Percentiles rank a stretch among this genome's conserved stretches.
Evolutionary conservation across 2,888 invertebrate genomes (phyloP).

Genomic region (Isoperla grammatica): DNA sequence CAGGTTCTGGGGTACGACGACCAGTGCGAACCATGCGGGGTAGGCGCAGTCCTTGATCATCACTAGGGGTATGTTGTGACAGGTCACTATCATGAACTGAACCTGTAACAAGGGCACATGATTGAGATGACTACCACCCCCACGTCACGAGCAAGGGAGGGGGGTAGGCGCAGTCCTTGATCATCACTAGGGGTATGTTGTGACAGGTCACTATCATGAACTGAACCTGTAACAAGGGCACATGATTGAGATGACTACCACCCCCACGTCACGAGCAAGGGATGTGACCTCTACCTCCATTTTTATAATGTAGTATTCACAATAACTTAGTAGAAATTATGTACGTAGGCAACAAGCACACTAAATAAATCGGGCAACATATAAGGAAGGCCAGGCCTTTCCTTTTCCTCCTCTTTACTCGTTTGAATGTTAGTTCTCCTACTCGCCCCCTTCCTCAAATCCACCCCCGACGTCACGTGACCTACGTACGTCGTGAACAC

Average conservation of each 20-base stretch:
- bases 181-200: conserved; percentile 46
- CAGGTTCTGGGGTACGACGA: conserved; percentile 58
- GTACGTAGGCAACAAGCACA: too few species aligned
- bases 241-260: too few species aligned
- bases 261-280: too few species aligned
- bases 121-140: conserved; percentile 49
- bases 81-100: conserved; percentile 57
- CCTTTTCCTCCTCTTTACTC: too few species aligned
- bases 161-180: conserved; percentile 54
- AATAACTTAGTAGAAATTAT: too few species aligned
- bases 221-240: conserved; percentile 55
- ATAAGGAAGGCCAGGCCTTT: too few species aligned
- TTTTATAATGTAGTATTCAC: too few species aligned
- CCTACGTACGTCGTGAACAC: not conserved
- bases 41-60: conserved; percentile 53
- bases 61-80: conserved; percentile 49
- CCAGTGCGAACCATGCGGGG: conserved; percentile 50
- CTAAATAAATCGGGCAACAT: too few species aligned
- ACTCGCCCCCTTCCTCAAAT: not conserved
- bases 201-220: conserved; percentile 57
- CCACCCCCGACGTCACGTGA: not conserved
- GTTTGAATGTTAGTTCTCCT: too few species aligned
- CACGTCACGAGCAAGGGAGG: conserved; percentile 48
- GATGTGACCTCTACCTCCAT: too few species aligned
- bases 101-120: conserved; percentile 46